Base-by-base conservation (phyloP, 2,888 invertebrate genomes). In the Euplagia quadripunctaria region DNA sequence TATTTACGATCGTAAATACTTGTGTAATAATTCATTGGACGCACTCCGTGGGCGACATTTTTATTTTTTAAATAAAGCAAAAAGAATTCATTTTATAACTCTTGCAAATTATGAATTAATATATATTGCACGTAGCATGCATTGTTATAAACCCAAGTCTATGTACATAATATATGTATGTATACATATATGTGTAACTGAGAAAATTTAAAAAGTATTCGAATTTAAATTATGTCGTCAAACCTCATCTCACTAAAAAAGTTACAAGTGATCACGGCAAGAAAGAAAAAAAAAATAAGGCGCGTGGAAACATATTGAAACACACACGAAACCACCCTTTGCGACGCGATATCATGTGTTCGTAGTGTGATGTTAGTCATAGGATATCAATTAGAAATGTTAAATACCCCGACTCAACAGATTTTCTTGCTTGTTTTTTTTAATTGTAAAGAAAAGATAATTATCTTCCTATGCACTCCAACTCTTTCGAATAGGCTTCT, bases 1-100 rank as follows among this genome's bases (percentile, higher is more conserved):
- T 66, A 75, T 73, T 71, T 64, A 73, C 20, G 20, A 41, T 70
- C 46, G 65, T 79, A 70, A 74, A 77, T 76, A 43, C n/a, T 74
- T 72, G n/a, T 70, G 16, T 55, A 70, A 72, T 64, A 69, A 75
- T 63, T 73, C 68, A 64, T 41, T 51, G 17, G n/a, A 70, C 49
- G 64, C 61, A 55, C 58, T 52, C 46, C 17, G 55, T 49, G 41
- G 64, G 16, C 41, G 64, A 70, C 73, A 70, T 76, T 73, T 71
- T 67, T 73, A 68, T 69, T 51, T 49, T 55, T 20, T 51, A 17
- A 64, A 68, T 67, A 61, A 68, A 52, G 17, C n/a, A 52, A 52
- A 12, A 52, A 52, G 52, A 52, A 68, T 17, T 20, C 11, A 67
- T 41, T 17, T 49, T 49, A 16, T 16, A 20, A 46, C 46, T 46